Base-by-base conservation (phyloP, 2,888 invertebrate species). In the Phalangium opilio region DNA sequence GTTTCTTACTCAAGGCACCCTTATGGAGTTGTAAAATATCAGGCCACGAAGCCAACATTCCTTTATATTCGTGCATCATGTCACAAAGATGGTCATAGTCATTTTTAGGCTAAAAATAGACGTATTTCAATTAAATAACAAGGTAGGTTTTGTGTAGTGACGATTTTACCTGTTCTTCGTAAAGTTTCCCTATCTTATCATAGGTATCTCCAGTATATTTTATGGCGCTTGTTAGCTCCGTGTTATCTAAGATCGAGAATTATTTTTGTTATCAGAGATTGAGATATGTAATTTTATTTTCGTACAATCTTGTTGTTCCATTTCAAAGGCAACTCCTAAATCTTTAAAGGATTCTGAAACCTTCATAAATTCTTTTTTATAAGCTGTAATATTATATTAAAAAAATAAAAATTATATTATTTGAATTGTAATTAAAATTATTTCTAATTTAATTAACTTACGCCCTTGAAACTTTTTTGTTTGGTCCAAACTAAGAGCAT, bases 41-140 rank as follows among this genome's bases (percentile, higher is more conserved):
- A 1, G 96, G 95, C 62, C 90, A 87, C 50, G 79, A 79, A 48
- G 79, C 77, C 8, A 95, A 78, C 46, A 95, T 79, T 45, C 96
- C 95, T 66, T 87, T 85, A 70, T 95, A 95, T 58, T 95, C 80
- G 63, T 89, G 89, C 55, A 96, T 74, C 58, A 83, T 81, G 66
- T 96, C 93, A 40, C 82, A 78, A 21, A 95, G 73, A 12, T 56
- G 58, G 36, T 53, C 57, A 19, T 63, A 59, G 49, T 64, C 64
- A 35, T 52, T 50, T 63, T 82, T 84, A 0, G 86, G 82, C 64
- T 65, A 32, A 32, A 53, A 41, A 41, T 44, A 41, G 36, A 46
- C 42, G 48, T 14, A 1, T 4, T 4, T 7, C 4, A 27, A 27
- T 27, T 27, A 27, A 27, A 27, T 27, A 7, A 27, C 27, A 27